Conservation (phyloP, 2,113 vertebrate species). For the Varanus salvator region DNA sequence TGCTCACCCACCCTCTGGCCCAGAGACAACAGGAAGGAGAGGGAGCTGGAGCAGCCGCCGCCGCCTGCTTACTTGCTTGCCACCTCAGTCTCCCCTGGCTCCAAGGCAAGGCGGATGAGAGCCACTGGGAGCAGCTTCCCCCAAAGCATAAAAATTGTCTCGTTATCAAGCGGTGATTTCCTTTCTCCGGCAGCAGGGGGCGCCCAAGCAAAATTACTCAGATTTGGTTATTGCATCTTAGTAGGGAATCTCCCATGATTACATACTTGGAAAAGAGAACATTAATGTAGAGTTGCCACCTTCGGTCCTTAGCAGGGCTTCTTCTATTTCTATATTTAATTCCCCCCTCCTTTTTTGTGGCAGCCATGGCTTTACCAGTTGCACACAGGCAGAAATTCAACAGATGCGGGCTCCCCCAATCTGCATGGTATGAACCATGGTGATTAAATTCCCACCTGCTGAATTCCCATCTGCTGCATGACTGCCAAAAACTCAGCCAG, state of each 20-base stretch:
- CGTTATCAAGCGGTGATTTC: slow-evolving; percentile 30
- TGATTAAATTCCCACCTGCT: not conserved
- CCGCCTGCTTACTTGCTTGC: not conserved
- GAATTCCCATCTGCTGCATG: too few species aligned
- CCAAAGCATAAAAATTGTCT: not conserved
- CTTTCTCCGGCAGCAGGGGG: slow-evolving; percentile 62
- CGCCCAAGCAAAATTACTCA: slow-evolving; percentile 42
- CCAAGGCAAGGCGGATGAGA: not conserved
- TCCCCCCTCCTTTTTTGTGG: not conserved
- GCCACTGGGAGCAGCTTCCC: not conserved
- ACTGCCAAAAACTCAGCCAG: not conserved
- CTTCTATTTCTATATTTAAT: not conserved
- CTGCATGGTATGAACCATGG: too few species aligned
- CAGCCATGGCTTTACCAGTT: not conserved
- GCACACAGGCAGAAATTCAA: not conserved
- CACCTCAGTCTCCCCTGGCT: not conserved
- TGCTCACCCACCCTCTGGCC: not conserved
- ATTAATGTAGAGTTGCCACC: not conserved
- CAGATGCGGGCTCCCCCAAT: too few species aligned
- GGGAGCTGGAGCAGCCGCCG: not conserved
- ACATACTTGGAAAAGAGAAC: not conserved
- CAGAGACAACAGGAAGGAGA: too few species aligned
- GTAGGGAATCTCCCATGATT: fast-evolving
- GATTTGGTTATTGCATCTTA: not conserved
- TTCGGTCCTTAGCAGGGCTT: not conserved